Percentiles rank a stretch among this genome's conserved stretches.
phyloP scores from a whole-genome alignment of 2,797 vertebrate species.

The Phoebastria nigripes region DNA sequence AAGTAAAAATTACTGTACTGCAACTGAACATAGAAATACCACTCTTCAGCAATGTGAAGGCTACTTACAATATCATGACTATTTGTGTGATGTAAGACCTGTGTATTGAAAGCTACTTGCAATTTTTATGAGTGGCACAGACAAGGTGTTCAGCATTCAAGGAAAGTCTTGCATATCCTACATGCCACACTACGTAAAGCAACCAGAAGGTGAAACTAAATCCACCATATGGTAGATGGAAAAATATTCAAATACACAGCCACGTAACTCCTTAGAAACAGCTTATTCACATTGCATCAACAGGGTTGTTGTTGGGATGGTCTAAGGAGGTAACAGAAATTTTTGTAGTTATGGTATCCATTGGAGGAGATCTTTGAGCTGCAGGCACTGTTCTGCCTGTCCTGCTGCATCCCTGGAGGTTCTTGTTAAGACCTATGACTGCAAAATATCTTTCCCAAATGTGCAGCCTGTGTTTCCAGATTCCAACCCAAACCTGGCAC shows the following conservation, averaged over 20 bases:
- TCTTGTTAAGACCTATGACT: background rate
- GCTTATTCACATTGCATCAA: background rate
- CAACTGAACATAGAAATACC: background rate
- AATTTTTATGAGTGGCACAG: background rate
- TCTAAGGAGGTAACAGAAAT: background rate
- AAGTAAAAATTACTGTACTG: background rate
- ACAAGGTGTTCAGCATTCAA: background rate
- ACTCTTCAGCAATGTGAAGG: background rate
- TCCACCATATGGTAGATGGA: background rate
- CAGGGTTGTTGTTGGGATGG: fast-evolving
- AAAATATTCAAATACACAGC: background rate
- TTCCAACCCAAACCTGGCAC: background rate
- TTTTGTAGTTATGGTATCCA: background rate
- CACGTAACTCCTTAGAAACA: background rate
- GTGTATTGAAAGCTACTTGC: background rate
- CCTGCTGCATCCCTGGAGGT: background rate
- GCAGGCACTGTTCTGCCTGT: background rate
- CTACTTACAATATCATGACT: background rate
- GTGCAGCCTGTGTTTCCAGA: background rate
- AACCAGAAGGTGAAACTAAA: background rate
- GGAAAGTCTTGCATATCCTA: background rate
- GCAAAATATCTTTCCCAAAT: background rate
- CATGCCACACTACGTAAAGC: background rate
- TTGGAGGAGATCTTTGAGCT: background rate
- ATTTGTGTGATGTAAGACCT: background rate